Evolutionary conservation across 1,140 invertebrate genomes (phyloP), one percentile per base, ranked within the genome.

Genomic region (Liolophura sinensis): DNA sequence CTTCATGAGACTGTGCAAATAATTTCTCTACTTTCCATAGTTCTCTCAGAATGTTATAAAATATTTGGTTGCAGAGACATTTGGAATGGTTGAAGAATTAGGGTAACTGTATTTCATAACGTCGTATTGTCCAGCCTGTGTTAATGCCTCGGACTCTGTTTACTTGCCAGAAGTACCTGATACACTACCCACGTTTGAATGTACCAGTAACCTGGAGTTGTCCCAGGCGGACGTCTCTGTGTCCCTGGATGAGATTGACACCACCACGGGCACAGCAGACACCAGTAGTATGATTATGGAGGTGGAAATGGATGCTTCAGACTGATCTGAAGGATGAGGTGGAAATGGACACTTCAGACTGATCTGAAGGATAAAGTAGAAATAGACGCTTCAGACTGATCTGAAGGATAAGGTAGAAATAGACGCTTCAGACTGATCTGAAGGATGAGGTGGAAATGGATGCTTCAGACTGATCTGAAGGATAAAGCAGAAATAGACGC

Each of bases 261-360:
- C 46, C 20, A 60, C 54, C 24, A 55, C 48, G 4, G 64, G 66
- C 18, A 54, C 61, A 47, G 69, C 67, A 7, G 76, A 78, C 18
- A 73, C 65, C 52, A 78, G 72, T 58, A 72, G 68, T 68, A 47
- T 70, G 24, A 72, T 77, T 71, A 70, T 68, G 56, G 78, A 80
- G 55, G 73, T 80, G 0, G 78, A 80, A 22, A 80, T 80, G 78
- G 76, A 75, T 15, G 73, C 70, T 18, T 74, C 73, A 64, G 68
- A 67, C 40, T 73, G 65, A 69, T 60, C 16, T 25, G 46, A 20
- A 48, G 62, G 24, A 9, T 40, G 31, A 40, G 31, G 31, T 40
- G 31, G 3, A 3, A 40, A 40, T 40, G 31, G 31, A 9, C 31
- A 40, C 31, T 9, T 40, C 31, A n/a, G n/a, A n/a, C n/a, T n/a